Percentiles rank a stretch among this genome's conserved stretches.
phyloP scores from a whole-genome alignment of 37 sponge, comb jelly and placozoan species.

The Geodia barretti region DNA sequence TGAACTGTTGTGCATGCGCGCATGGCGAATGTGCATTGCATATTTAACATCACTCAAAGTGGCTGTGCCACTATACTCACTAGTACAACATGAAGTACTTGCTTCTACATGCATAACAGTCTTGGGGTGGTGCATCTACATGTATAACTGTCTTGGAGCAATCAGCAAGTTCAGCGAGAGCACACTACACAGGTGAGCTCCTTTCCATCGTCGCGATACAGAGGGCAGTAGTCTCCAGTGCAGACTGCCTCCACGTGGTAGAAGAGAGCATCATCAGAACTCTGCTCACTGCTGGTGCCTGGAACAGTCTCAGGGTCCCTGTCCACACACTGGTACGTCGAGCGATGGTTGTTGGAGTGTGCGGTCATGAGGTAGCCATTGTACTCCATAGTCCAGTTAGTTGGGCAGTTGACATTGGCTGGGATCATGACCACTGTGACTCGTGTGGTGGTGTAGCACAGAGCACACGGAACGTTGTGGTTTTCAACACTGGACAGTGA shows the following conservation, averaged over 20 bases:
- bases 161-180: not conserved
- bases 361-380: slow-evolving; percentile 40
- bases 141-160: not conserved
- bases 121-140: not conserved
- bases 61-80: not conserved
- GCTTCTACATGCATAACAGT: not conserved
- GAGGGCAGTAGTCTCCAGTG: slow-evolving; percentile 34
- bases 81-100: not conserved
- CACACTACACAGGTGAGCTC: slow-evolving; percentile 63
- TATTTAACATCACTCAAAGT: not conserved
- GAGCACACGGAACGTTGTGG: slow-evolving; percentile 45
- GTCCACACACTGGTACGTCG: slow-evolving; percentile 48
- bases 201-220: slow-evolving; percentile 36
- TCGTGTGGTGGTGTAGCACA: slow-evolving; percentile 30
- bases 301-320: slow-evolving; percentile 22
- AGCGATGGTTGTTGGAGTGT: not conserved
- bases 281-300: not conserved
- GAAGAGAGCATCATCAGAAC: slow-evolving; percentile 31
- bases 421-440: slow-evolving; percentile 31
- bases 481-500: not conserved
- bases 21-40: not conserved
- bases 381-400: slow-evolving; percentile 53
- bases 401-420: slow-evolving; percentile 28
- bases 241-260: slow-evolving; percentile 34
- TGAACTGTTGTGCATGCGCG: too few species aligned